Percentiles rank a stretch among this genome's conserved stretches.
phyloP scores from a whole-genome alignment of 2,888 invertebrate genomes.

The Drepanosiphum platanoidis region DNA sequence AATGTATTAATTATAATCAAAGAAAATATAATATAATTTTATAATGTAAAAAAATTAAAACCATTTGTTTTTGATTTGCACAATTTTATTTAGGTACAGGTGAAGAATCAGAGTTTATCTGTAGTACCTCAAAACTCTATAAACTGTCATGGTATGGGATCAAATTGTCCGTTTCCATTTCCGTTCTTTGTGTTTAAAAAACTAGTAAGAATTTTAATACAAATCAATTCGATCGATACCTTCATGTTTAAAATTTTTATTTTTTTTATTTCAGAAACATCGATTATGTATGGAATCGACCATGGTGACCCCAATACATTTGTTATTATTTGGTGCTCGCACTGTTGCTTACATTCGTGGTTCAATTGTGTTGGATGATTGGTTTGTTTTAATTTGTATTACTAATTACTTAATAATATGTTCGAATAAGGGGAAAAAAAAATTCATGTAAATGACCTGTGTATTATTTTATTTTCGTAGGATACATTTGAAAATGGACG shows the following conservation, averaged over 20 bases:
- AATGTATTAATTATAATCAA: slow-evolving; percentile 4
- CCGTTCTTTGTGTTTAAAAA: slow-evolving; percentile 98
- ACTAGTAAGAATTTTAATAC: no score
- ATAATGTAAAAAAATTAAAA: background rate
- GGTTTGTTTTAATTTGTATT: slow-evolving; percentile 20
- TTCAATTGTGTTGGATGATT: slow-evolving; percentile 39
- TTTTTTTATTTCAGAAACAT: background rate
- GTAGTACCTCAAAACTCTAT: slow-evolving; percentile 97
- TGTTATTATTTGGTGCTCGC: slow-evolving; percentile 43
- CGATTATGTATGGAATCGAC: slow-evolving; percentile 11
- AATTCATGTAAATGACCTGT: no score
- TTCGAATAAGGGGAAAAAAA: no score
- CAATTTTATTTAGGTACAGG: slow-evolving; percentile 23
- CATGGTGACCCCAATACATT: slow-evolving; percentile 46
- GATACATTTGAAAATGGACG: slow-evolving; percentile 87
- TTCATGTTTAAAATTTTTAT: background rate
- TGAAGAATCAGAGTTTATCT: slow-evolving; percentile 91
- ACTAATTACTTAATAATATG: no score
- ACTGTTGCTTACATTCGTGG: slow-evolving; percentile 1
- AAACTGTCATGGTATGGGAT: slow-evolving; percentile 85
- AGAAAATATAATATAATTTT: no score
- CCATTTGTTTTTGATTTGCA: no score
- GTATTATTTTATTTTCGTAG: slow-evolving; percentile 66
- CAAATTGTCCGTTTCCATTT: slow-evolving; percentile 78
- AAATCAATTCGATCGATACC: no score